Percentiles rank a stretch among this genome's conserved stretches.
Conservation (phyloP, 2,113 vertebrate species). For the Chlorodrepanis virens region DNA sequence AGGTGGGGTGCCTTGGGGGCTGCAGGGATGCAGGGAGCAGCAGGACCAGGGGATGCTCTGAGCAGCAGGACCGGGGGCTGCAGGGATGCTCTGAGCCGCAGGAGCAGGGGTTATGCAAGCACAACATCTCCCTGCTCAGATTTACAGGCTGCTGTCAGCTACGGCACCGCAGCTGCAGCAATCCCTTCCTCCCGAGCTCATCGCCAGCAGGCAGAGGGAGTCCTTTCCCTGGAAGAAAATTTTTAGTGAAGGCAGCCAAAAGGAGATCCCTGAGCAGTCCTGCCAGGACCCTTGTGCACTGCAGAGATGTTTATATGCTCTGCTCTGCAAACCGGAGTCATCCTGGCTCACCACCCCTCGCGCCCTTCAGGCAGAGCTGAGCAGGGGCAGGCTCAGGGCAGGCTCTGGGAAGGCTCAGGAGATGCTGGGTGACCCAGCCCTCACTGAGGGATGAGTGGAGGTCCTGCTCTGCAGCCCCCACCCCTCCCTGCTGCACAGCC, state of each 20-base stretch:
- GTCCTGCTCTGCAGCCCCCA: background rate
- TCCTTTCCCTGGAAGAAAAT: conserved; percentile 54
- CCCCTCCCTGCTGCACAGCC: background rate
- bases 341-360: background rate
- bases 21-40: background rate
- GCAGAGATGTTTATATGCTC: background rate
- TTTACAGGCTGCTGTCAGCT: conserved; percentile 23
- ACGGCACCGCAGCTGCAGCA: background rate
- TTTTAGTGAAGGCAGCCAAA: background rate
- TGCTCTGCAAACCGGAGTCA: background rate
- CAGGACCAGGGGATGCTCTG: background rate
- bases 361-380: background rate
- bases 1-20: rapidly evolving
- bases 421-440: background rate
- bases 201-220: conserved; percentile 63
- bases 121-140: background rate
- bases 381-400: background rate
- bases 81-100: background rate
- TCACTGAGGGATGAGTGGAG: background rate
- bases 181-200: background rate
- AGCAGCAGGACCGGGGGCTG: background rate
- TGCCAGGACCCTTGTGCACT: background rate
- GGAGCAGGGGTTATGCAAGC: background rate
- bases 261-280: conserved; percentile 18
- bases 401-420: background rate